Conservation (phyloP, 2,888 invertebrate genomes). For the Morpho deidamia region DNA sequence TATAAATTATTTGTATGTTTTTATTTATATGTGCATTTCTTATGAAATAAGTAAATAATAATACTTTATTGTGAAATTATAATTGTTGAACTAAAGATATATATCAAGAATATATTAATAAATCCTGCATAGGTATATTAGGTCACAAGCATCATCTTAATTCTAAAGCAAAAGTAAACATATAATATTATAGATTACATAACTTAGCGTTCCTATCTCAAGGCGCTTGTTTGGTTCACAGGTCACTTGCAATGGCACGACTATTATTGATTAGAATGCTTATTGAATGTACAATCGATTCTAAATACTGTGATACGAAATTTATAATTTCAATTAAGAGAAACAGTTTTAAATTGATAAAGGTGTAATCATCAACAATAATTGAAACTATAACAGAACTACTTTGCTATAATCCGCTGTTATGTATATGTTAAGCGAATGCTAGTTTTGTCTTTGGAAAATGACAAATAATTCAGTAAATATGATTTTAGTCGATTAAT, state of each 20-base stretch:
- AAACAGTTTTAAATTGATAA: no score
- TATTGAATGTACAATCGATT: slow-evolving; percentile 48
- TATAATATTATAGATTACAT: slow-evolving; percentile 29
- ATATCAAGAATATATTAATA: neutral
- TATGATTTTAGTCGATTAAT: no score
- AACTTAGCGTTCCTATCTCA: slow-evolving; percentile 23
- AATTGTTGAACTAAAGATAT: neutral
- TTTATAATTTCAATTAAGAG: slow-evolving; percentile 42
- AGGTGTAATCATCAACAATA: no score
- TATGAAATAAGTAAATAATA: no score
- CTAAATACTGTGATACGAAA: slow-evolving; percentile 30
- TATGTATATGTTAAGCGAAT: no score
- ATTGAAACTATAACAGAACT: no score
- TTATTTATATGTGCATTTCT: no score
- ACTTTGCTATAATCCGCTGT: no score
- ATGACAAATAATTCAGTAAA: no score
- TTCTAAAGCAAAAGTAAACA: slow-evolving; percentile 3
- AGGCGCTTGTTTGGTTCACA: slow-evolving; percentile 36
- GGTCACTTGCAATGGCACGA: slow-evolving; percentile 53
- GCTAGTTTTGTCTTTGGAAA: no score
- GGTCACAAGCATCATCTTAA: neutral
- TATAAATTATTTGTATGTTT: no score
- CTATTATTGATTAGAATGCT: slow-evolving; percentile 51
- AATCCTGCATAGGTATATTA: neutral
- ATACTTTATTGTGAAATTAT: neutral